Evolutionary conservation across 2,113 vertebrate genomes (phyloP).

Genomic region (Nannobrachium achirus): DNA sequence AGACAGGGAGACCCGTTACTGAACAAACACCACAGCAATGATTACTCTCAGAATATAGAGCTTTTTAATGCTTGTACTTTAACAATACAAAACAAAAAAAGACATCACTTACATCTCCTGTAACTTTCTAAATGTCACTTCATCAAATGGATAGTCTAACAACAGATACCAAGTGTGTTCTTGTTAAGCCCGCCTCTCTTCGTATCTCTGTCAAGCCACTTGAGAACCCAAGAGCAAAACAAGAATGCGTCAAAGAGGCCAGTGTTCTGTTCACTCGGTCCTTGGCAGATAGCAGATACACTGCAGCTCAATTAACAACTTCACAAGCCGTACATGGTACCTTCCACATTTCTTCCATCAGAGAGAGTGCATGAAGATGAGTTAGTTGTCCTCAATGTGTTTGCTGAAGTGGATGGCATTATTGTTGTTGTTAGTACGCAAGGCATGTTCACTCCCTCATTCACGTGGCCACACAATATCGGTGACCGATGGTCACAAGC

Average conservation of each 20-base stretch:
- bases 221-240: constrained; percentile 26
- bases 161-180: constrained; percentile 2
- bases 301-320: constrained; percentile 32
- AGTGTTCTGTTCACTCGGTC: constrained; percentile 59
- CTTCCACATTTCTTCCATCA: constrained; percentile 1
- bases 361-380: constrained; percentile 16
- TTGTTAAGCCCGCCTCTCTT: constrained; percentile 12
- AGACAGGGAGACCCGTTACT: no score
- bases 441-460: constrained; percentile 1
- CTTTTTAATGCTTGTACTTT: no score
- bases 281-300: constrained; percentile 35
- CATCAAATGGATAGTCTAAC: constrained; percentile 23
- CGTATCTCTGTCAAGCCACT: constrained; percentile 17
- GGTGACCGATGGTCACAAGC: not conserved
- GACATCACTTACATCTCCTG: no score
- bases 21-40: no score
- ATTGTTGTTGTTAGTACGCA: no score
- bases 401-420: no score
- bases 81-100: no score
- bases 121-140: constrained; percentile 2
- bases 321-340: constrained; percentile 2
- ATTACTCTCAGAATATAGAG: no score
- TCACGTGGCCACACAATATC: not conserved
- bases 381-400: not conserved
- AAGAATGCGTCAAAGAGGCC: constrained; percentile 49